Base-by-base conservation (phyloP, 2,797 vertebrate species). In the Notolabrus celidotus region DNA sequence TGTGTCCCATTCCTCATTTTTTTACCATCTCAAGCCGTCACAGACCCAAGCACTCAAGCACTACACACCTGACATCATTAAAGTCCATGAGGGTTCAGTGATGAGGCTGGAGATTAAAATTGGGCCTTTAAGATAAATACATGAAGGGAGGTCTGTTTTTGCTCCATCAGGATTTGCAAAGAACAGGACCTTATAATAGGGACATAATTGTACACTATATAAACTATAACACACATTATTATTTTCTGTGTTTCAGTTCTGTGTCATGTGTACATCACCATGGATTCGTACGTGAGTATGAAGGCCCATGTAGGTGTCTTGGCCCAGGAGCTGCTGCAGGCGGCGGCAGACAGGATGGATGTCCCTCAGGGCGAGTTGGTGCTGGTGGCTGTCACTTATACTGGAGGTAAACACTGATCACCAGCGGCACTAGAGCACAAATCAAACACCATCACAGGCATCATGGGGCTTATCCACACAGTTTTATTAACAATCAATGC, bases 221-320 rank as follows among this genome's bases (percentile, higher is more conserved):
- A 7, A 31, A 31, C 7, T 31, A 29, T 7, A 8, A 31, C 4
- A 31, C 5, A 8, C 31, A 1, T 5, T 31, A 29, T 31, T 31
- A 4, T 63, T 64, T 72, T 85, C 64, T 86, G 63, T 74, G 57
- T 86, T 72, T 60, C 92, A 99, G 98, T 95, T 80, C 92, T 97
- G 89, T 98, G 96, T 80, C 96, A 94, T 0, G 95, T 99, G 50
- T 96, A 98, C 45, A 85, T 98, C 76, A 96, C 93, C 0, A 93
- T 96, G 89, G 96, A 98, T 90, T 98, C 97, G 1, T 99, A 97
- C 38, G 90, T 99, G 68, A 99, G 97, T 1, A 90, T 98, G 89
- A 96, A 94, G 91, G 93, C 92, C 33, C 95, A 92, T 72, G 90
- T 92, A 8, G 94, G 94, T 0, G 88, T 90, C 15, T 93, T 93